Percentiles rank a stretch among this genome's conserved stretches.
Conservation (phyloP, 1,140 invertebrate species). For the Zaprionus inermis region DNA sequence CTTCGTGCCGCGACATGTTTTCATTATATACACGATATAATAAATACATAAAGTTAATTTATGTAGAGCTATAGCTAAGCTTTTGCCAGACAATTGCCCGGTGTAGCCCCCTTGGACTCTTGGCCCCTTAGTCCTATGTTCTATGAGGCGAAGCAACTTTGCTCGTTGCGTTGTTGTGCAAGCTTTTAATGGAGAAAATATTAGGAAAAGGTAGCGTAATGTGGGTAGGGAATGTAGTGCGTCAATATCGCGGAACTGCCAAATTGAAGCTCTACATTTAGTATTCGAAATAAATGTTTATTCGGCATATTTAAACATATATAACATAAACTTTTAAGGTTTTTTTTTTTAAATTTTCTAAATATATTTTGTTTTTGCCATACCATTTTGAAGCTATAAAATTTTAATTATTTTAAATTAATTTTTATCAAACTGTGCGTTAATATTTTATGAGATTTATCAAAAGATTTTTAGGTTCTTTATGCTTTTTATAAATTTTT, state of each 20-base stretch:
- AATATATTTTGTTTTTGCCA: too few species aligned
- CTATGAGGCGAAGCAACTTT: background rate
- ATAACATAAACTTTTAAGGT: too few species aligned
- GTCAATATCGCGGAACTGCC: background rate
- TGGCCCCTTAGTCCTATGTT: background rate
- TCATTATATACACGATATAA: slow-evolving; percentile 37
- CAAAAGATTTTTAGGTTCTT: too few species aligned
- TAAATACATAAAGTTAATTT: slow-evolving; percentile 46
- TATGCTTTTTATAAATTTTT: too few species aligned
- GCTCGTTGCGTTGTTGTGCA: background rate
- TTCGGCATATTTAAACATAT: too few species aligned
- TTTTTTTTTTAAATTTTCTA: too few species aligned
- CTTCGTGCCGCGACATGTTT: slow-evolving; percentile 18
- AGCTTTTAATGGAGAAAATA: background rate
- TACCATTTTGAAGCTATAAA: too few species aligned
- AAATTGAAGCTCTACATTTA: background rate
- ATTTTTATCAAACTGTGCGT: too few species aligned
- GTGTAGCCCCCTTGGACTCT: background rate
- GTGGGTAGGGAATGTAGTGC: background rate
- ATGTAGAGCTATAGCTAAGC: slow-evolving; percentile 26
- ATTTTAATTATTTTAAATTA: too few species aligned
- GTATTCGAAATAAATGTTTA: too few species aligned
- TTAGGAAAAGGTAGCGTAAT: background rate
- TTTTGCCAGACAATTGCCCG: slow-evolving; percentile 13
- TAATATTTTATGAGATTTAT: too few species aligned